Evolutionary conservation across 2,888 invertebrate genomes (phyloP), one percentile per base, ranked within the genome.

Genomic region (Drosophila sordidapex): DNA sequence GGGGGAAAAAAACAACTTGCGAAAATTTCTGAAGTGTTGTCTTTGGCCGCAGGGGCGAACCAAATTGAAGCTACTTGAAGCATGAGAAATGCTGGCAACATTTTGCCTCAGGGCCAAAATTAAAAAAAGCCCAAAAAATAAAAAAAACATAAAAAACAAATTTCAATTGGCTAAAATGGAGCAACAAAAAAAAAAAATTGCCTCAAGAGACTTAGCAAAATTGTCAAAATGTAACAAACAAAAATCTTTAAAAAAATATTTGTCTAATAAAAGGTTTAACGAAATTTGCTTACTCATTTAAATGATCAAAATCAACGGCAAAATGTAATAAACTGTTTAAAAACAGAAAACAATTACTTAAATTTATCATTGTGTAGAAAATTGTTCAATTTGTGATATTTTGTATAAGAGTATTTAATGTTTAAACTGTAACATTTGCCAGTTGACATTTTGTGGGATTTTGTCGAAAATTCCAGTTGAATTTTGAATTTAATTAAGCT

Each of bases 1-100:
- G 7, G 25, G 25, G 11, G 1, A 7, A 36, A 62, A 62, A 53
- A 66, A 54, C 68, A 72, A 82, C 74, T 75, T 62, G 81, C 54
- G 58, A 75, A 71, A 75, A 87, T 78, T 78, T 78, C 52, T 87
- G 56, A 87, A 85, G 88, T 77, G 70, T 64, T 72, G 61, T 46
- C 62, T 73, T 73, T 80, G 62, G 75, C 80, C 72, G 52, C 76
- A 49, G 71, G 79, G 49, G 58, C 56, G 31, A 52, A 46, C 54
- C 64, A 60, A 77, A 71, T 81, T 68, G 70, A 72, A 79, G 72
- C 75, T 68, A 81, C 80, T 79, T 70, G 64, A 81, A 56, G 51
- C 71, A 68, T 63, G 49, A 62, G 46, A 68, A 80, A 80, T 62
- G 70, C 67, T 67, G 48, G 61, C 79, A 73, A 68, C 52, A 69